A percentile compares a stretch with the other conserved stretches of the same genome.
Evolutionary conservation across 1,140 invertebrate species (phyloP).

Genomic region (Oreohelix idahoensis): DNA sequence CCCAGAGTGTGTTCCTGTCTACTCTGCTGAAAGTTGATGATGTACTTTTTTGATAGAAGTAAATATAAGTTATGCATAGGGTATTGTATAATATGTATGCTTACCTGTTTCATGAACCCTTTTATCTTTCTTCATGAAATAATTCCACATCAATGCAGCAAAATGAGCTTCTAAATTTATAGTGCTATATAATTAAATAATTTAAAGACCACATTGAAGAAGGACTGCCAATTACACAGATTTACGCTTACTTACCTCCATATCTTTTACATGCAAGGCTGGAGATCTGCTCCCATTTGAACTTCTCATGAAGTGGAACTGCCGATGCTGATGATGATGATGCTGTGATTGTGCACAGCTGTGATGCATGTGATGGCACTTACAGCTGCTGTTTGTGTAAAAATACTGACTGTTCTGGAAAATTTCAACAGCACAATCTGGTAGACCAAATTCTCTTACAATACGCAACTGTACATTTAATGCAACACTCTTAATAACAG

Average conservation of each 20-base stretch:
- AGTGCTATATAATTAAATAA: too few relatives aligned
- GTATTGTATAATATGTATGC: too few relatives aligned
- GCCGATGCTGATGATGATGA: slow-evolving; percentile 3
- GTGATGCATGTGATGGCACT: slow-evolving; percentile 29
- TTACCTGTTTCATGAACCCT: too few relatives aligned
- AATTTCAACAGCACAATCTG: slow-evolving; percentile 90
- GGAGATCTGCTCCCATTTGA: slow-evolving; percentile 38
- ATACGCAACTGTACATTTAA: slow-evolving; percentile 88
- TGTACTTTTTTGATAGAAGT: too few relatives aligned
- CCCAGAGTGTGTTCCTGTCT: too few relatives aligned
- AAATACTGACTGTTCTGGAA: slow-evolving; percentile 77
- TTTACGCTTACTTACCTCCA: slow-evolving; percentile 44
- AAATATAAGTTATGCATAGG: too few relatives aligned
- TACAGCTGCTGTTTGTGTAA: slow-evolving; percentile 46
- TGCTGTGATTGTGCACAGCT: slow-evolving; percentile 34
- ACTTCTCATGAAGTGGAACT: slow-evolving; percentile 39
- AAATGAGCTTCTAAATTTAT: too few relatives aligned
- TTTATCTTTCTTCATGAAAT: too few relatives aligned
- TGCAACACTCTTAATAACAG: slow-evolving; percentile 76
- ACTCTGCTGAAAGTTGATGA: too few relatives aligned
- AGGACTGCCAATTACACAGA: not conserved
- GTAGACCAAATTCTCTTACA: slow-evolving; percentile 93
- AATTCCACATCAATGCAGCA: too few relatives aligned
- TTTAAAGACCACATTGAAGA: too few relatives aligned
- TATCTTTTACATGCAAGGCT: slow-evolving; percentile 41